Conservation (phyloP, 1,140 invertebrate genomes). For the Orussus abietinus region DNA sequence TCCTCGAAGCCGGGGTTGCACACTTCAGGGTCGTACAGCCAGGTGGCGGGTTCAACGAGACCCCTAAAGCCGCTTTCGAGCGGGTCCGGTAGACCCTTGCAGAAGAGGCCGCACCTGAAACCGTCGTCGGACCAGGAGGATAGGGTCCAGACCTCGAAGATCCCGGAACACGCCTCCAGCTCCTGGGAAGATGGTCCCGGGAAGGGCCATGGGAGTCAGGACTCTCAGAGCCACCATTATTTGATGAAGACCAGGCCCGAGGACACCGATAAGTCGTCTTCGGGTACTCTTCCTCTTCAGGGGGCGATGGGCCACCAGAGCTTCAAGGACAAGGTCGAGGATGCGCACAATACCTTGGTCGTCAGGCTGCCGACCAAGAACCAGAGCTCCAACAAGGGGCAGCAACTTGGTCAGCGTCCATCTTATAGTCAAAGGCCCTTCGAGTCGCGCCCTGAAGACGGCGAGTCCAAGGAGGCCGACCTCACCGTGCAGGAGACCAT, state of each 20-base stretch:
- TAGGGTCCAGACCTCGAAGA: conserved; percentile 24
- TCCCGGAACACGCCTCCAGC: conserved; percentile 11
- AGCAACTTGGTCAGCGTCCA: conserved; percentile 24
- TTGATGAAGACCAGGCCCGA: too few species aligned
- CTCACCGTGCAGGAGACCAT: conserved; percentile 41
- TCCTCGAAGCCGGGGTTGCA: too few species aligned
- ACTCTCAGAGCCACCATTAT: too few species aligned
- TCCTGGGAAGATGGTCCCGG: not conserved
- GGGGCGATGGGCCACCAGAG: conserved; percentile 17
- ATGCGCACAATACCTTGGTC: conserved; percentile 31
- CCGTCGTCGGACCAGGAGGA: conserved; percentile 37
- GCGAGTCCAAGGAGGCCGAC: conserved; percentile 33
- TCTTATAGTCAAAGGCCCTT: conserved; percentile 26
- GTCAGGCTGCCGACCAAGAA: conserved; percentile 43
- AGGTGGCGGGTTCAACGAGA: conserved; percentile 33
- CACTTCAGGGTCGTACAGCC: conserved; percentile 31
- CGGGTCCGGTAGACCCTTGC: conserved; percentile 27
- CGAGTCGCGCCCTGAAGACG: conserved; percentile 35
- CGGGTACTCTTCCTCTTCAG: conserved; percentile 7
- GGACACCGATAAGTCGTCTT: too few species aligned
- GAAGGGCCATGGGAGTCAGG: conserved; percentile 20
- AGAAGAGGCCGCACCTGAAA: conserved; percentile 41
- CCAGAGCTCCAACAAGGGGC: conserved; percentile 27
- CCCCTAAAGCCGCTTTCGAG: conserved; percentile 18
- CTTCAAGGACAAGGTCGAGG: conserved; percentile 43